A percentile compares a stretch with the other conserved stretches of the same genome.
Evolutionary conservation across 1,140 invertebrate genomes (phyloP).

Genomic region (Conus betulinus): DNA sequence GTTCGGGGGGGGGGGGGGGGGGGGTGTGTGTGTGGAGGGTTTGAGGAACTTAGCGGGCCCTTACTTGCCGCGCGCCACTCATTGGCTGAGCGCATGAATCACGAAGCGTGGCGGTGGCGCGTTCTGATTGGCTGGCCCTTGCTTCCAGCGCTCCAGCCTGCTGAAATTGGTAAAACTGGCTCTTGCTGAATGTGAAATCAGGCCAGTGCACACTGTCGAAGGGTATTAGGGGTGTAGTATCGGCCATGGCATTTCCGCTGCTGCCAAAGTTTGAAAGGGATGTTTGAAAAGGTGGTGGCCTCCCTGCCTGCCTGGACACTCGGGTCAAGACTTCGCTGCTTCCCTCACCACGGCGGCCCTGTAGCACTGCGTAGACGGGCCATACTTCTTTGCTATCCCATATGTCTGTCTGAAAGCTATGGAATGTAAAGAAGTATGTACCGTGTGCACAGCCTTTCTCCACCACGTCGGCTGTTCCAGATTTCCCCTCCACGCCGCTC

Average conservation of each 20-base stretch:
- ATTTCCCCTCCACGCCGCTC: neutral
- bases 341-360: neutral
- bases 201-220: constrained; percentile 60
- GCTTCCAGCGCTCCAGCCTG: constrained; percentile 47
- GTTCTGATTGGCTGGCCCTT: constrained; percentile 54
- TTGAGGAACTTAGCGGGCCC: constrained; percentile 45
- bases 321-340: constrained; percentile 14
- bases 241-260: constrained; percentile 28
- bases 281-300: constrained; percentile 20
- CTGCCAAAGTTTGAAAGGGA: constrained; percentile 13
- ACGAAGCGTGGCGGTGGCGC: constrained; percentile 40
- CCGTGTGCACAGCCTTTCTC: constrained; percentile 76
- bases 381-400: constrained; percentile 97
- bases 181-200: constrained; percentile 52
- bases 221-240: constrained; percentile 59
- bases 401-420: constrained; percentile 86
- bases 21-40: too few relatives aligned
- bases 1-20: neutral
- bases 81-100: constrained; percentile 53
- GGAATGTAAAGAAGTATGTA: constrained; percentile 99
- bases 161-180: constrained; percentile 72
- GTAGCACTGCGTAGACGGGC: constrained; percentile 73
- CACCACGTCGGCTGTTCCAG: neutral
- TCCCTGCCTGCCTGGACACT: neutral
- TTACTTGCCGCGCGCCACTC: constrained; percentile 21